phyloP scores from a whole-genome alignment of 1,140 invertebrate genomes.

The Fopius arisanus region DNA sequence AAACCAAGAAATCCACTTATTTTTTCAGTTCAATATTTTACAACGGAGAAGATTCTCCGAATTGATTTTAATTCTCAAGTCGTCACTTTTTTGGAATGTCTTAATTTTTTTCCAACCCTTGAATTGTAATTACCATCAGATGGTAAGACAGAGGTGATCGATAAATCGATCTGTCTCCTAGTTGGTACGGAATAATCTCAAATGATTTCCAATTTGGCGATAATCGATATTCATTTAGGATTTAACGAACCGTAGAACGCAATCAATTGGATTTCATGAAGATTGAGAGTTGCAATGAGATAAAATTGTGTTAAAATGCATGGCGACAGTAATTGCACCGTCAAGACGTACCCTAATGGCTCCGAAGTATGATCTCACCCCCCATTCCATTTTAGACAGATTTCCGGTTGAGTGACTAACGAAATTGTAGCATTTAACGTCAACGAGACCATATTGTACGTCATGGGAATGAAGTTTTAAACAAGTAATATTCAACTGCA shows the following conservation, averaged over 20 bases:
- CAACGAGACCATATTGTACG: constrained; percentile 13
- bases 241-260: constrained; percentile 9
- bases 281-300: constrained; percentile 28
- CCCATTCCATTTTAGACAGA: constrained; percentile 28
- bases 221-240: background rate
- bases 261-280: constrained; percentile 16
- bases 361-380: constrained; percentile 27
- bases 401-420: constrained; percentile 40
- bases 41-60: no score
- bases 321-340: constrained; percentile 42
- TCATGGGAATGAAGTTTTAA: constrained; percentile 14
- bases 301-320: background rate
- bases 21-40: no score
- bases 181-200: no score
- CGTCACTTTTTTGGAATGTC: no score
- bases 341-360: constrained; percentile 43
- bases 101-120: no score
- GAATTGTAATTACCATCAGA: background rate
- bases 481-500: background rate
- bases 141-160: constrained; percentile 20
- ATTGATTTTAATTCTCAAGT: no score
- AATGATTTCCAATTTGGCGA: background rate
- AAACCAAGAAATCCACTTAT: no score
- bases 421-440: constrained; percentile 44
- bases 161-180: constrained; percentile 34